Evolutionary conservation across 2,888 invertebrate genomes (phyloP).

Genomic region (Trissolcus japonicus): DNA sequence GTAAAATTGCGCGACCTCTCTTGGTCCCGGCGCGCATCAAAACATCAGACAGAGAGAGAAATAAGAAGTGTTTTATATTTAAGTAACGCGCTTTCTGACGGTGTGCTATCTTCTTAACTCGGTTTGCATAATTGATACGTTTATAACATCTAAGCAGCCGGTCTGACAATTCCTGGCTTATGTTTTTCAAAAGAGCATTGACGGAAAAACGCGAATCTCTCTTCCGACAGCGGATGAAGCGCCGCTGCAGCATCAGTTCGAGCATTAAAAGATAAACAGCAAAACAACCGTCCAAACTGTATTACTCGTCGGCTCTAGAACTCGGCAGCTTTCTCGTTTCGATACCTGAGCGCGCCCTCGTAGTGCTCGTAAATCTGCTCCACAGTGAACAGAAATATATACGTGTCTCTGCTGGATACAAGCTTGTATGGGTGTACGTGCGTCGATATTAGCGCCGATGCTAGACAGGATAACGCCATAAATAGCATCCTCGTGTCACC

Average conservation of each 20-base stretch:
- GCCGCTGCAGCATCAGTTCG: conserved; percentile 16
- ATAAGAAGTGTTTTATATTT: conserved; percentile 23
- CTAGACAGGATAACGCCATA: conserved; percentile 60
- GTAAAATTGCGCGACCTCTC: conserved; percentile 10
- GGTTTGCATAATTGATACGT: conserved; percentile 42
- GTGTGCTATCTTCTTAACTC: conserved; percentile 16
- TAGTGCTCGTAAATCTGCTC: conserved; percentile 28
- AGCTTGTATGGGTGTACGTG: conserved; percentile 6
- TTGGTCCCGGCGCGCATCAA: neutral
- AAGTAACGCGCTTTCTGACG: conserved; percentile 9
- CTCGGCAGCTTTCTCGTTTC: conserved; percentile 34
- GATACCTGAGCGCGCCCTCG: conserved; percentile 13
- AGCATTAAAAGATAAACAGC: conserved; percentile 48
- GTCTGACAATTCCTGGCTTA: conserved; percentile 12
- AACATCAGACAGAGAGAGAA: neutral
- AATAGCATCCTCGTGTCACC: conserved; percentile 59
- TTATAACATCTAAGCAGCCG: conserved; percentile 31
- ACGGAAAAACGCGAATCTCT: neutral
- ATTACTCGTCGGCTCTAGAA: conserved; percentile 22
- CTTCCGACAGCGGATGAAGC: conserved; percentile 26
- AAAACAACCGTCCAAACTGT: conserved; percentile 28
- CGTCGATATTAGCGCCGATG: conserved; percentile 45
- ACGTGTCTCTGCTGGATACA: neutral
- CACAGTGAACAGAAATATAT: conserved; percentile 3
- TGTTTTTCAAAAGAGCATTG: conserved; percentile 6